Conservation (phyloP, 2,797 vertebrate species). For the Sebastes jordani region DNA sequence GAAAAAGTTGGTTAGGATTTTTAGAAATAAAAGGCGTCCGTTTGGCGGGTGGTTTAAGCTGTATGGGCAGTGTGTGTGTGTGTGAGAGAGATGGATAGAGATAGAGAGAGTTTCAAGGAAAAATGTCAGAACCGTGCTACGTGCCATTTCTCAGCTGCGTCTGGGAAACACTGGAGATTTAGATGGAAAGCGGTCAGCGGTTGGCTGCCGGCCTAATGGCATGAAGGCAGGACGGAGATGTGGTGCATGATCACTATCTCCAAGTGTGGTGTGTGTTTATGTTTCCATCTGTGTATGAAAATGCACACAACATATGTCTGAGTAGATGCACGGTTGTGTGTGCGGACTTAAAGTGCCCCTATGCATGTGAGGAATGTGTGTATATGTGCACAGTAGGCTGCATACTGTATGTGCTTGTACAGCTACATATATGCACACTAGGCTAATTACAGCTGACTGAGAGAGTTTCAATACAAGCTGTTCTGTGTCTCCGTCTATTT, state of each 20-base stretch:
- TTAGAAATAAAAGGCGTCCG: constrained; percentile 9
- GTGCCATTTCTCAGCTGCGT: constrained; percentile 66
- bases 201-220: constrained; percentile 72
- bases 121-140: constrained; percentile 43
- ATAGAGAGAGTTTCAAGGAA: constrained; percentile 6
- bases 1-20: not conserved
- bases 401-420: not conserved
- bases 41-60: not conserved
- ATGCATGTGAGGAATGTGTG: constrained; percentile 16
- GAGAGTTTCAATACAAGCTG: not conserved
- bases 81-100: not conserved
- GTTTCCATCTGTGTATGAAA: constrained; percentile 33
- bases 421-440: not conserved
- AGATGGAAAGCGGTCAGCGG: constrained; percentile 49
- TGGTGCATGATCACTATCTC: constrained; percentile 65
- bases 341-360: not conserved
- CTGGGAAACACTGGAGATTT: constrained; percentile 60
- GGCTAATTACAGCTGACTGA: constrained; percentile 13
- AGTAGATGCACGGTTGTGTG: not conserved
- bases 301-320: constrained; percentile 17
- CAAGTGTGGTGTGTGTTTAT: constrained; percentile 25
- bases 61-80: no score
- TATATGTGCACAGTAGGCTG: not conserved
- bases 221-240: constrained; percentile 41
- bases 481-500: not conserved